phyloP scores from a whole-genome alignment of 2,113 vertebrate genomes.

The Oncorhynchus nerka region DNA sequence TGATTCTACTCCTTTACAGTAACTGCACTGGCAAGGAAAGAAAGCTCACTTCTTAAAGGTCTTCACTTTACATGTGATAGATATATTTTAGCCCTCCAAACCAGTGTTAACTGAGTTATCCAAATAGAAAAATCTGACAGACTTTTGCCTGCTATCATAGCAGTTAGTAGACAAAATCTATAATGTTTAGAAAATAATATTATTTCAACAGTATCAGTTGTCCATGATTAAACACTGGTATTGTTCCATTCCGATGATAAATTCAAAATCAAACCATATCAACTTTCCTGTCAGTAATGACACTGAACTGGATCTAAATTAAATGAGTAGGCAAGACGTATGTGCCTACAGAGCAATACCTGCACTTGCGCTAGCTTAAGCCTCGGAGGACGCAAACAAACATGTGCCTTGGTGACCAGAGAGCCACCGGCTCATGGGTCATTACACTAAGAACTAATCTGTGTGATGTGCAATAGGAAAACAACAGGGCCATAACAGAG shows the following conservation, averaged over 20 bases:
- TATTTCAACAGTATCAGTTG: not conserved
- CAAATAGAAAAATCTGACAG: not conserved
- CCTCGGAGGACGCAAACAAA: not conserved
- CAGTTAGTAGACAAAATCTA: no score
- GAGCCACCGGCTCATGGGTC: not conserved
- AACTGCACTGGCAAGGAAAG: not conserved
- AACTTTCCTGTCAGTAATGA: no score
- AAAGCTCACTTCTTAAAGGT: not conserved
- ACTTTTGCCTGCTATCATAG: not conserved
- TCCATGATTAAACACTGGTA: not conserved
- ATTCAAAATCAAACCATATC: no score
- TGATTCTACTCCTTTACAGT: not conserved
- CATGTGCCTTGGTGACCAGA: slow-evolving; percentile 58
- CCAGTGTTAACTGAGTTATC: not conserved
- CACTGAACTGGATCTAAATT: no score
- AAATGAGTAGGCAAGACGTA: not conserved
- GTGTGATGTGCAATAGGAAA: not conserved
- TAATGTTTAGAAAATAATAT: no score
- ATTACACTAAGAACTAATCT: not conserved
- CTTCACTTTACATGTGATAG: not conserved
- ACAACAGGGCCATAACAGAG: slow-evolving; percentile 6
- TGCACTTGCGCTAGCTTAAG: not conserved
- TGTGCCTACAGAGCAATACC: not conserved
- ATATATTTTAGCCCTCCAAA: not conserved
- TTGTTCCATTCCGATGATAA: not conserved